These are phyloP conservation scores for Athrips mouffetella DNA, from an alignment of 2,888 invertebrate genomes.

Conservation along the genomic window DNA sequence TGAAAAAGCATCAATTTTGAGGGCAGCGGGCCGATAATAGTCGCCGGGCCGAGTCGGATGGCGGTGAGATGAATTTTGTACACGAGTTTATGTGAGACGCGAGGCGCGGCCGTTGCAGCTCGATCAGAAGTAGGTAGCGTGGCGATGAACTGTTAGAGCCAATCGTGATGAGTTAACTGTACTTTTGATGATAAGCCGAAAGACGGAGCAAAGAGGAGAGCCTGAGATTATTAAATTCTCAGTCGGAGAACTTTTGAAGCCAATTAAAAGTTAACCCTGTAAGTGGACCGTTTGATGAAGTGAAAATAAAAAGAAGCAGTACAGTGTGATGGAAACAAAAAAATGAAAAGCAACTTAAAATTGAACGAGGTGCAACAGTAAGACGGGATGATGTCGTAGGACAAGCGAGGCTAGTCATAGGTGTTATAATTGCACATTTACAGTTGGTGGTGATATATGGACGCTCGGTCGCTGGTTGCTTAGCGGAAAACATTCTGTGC, in stretches of 20 bases:
- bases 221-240: slow-evolving; percentile 82
- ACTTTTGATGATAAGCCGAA: slow-evolving; percentile 77
- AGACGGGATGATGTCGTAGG: slow-evolving; percentile 76
- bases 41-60: slow-evolving; percentile 27
- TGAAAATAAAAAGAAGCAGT: slow-evolving; percentile 75
- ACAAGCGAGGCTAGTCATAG: slow-evolving; percentile 74
- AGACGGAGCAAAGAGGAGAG: slow-evolving; percentile 93
- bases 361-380: slow-evolving; percentile 77
- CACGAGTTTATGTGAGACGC: slow-evolving; percentile 20
- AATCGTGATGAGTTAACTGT: slow-evolving; percentile 55
- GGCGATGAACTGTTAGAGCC: slow-evolving; percentile 71
- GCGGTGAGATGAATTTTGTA: slow-evolving; percentile 27
- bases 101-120: slow-evolving; percentile 29
- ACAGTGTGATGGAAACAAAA: slow-evolving; percentile 71
- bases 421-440: slow-evolving; percentile 75
- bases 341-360: slow-evolving; percentile 74
- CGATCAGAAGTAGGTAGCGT: slow-evolving; percentile 38
- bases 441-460: slow-evolving; percentile 65
- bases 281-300: slow-evolving; percentile 77
- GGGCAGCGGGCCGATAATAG: slow-evolving; percentile 40
- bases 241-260: slow-evolving; percentile 70
- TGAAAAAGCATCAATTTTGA: slow-evolving; percentile 52
- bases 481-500: background rate
- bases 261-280: slow-evolving; percentile 77
- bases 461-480: slow-evolving; percentile 38